Evolutionary conservation across 92 coral and sea anemone species (phyloP).

Genomic region (Anthopleura xanthogrammica): DNA sequence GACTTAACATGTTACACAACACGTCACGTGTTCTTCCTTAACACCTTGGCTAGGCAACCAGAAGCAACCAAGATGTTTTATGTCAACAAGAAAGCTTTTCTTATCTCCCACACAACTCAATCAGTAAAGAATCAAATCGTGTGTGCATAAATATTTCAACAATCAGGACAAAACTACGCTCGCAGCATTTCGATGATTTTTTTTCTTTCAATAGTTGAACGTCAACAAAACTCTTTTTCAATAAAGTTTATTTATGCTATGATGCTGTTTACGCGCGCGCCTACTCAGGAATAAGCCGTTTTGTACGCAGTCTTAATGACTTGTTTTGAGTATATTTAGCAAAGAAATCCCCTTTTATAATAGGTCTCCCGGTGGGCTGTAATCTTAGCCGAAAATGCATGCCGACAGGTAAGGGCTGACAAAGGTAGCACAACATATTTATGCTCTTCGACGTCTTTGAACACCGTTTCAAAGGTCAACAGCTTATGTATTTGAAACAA

Average conservation of each 20-base stretch:
- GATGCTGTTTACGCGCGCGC: constrained; percentile 11
- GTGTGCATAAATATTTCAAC: neutral
- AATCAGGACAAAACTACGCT: neutral
- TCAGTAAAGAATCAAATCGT: neutral
- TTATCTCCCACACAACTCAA: neutral
- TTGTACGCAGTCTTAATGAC: constrained; percentile 9
- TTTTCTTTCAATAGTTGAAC: neutral
- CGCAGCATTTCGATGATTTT: neutral
- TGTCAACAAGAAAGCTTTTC: neutral
- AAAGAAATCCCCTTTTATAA: constrained; percentile 26
- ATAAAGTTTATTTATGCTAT: neutral
- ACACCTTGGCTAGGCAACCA: neutral
- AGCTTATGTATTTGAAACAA: neutral
- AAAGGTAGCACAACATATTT: neutral
- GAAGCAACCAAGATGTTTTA: neutral
- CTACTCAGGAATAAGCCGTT: constrained; percentile 10
- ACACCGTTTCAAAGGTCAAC: constrained; percentile 3
- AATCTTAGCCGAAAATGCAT: constrained; percentile 15
- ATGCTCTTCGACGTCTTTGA: neutral
- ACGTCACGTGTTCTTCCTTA: neutral
- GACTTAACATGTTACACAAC: neutral
- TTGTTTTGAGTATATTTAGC: neutral
- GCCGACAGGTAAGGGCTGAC: neutral
- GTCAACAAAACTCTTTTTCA: neutral
- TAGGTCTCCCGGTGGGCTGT: constrained; percentile 30